These are phyloP conservation scores for Catocala sponsa DNA, from an alignment of 2,888 invertebrate species.

Conservation along the genomic window DNA sequence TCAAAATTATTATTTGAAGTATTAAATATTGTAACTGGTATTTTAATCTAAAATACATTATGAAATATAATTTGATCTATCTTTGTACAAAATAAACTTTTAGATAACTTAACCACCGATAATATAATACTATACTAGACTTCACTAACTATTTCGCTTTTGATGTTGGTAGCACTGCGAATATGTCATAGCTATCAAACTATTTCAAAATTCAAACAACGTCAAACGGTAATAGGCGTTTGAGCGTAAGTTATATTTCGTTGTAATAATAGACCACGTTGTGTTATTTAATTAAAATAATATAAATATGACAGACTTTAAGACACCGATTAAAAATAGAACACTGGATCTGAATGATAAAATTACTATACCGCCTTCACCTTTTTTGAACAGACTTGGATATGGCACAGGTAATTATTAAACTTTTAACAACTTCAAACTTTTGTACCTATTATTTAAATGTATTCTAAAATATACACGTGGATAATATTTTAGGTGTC, in stretches of 20 bases:
- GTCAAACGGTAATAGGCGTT: neutral
- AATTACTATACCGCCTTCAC: conserved; percentile 91
- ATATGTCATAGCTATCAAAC: no score
- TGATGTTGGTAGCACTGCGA: no score
- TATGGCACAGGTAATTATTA: conserved; percentile 90
- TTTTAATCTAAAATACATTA: no score
- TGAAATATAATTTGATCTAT: no score
- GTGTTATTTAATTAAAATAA: neutral
- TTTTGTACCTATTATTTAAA: neutral
- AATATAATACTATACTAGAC: no score
- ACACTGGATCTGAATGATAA: conserved; percentile 59
- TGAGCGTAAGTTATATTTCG: no score
- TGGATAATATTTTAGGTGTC: conserved; percentile 86
- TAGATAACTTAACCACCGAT: no score
- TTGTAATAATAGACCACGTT: neutral
- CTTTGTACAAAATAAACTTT: no score
- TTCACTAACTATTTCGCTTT: no score
- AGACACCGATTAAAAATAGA: conserved; percentile 78
- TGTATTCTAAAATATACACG: neutral
- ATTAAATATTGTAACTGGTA: no score
- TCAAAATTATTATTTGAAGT: no score
- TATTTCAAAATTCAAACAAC: neutral
- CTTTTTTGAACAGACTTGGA: conserved; percentile 91
- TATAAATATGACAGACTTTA: conserved; percentile 69
- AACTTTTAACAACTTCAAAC: no score